Base-by-base conservation (phyloP, 2,797 vertebrate genomes). In the Pangasius djambal region DNA sequence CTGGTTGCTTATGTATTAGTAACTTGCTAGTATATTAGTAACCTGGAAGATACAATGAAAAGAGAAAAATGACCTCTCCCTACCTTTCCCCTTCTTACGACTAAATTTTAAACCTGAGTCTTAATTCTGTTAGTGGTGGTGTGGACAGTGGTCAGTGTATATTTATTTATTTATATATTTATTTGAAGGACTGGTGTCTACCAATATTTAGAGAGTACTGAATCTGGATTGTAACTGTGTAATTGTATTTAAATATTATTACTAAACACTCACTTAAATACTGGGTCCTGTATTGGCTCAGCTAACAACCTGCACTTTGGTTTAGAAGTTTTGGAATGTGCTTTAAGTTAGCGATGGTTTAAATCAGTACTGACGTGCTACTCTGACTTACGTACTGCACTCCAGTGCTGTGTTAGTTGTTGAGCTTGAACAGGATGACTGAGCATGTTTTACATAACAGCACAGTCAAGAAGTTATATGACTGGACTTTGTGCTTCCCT, bases 401-500 rank as follows among this genome's bases (percentile, higher is more conserved):
- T 16, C 5, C 52, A 9, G 22, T 28, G 28, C 6, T 50, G 67
- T 55, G 31, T 79, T 67, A 6, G 48, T 81, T 83, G 65, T 70
- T 81, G 13, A 40, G 65, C 55, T 28, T 82, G 52, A 55, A 20
- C 20, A 57, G 61, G 50, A 40, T 72, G 65, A 83, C 28, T 57
- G 9, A 59, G 31, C 50, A 61, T 12, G 18, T 70, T 52, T 78
- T 22, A 50, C 40, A 31, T 83, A n/a, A 83, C 37, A 16, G 52
- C 13, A 6, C 34, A 55, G 16, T 67, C 59, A 70, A 22, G 4
- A 44, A 63, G 31, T 83, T 86, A 72, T 65, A 75, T 63, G 83
- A 40, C 72, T 88, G 63, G 25, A 89, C 74, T 61, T 86, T 86
- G 81, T 52, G 48, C 83, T 44, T 28, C 15, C 61, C 16, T 55